phyloP scores from a whole-genome alignment of 2,888 invertebrate genomes.

The Galerucella pusilla region DNA sequence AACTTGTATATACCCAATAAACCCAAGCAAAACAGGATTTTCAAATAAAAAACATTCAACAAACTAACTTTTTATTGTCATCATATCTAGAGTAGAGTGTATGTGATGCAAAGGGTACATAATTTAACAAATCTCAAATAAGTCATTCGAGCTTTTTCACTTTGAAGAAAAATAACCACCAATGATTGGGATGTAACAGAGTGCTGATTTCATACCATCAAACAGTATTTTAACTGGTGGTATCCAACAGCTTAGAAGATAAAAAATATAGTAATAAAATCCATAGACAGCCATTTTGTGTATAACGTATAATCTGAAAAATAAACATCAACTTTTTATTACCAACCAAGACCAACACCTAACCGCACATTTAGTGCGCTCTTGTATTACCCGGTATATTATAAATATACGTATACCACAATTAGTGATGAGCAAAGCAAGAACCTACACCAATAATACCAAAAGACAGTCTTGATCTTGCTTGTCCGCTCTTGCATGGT shows the following conservation, averaged over 20 bases:
- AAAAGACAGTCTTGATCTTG: no score
- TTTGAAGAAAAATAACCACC: constrained; percentile 26
- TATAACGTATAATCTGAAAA: constrained; percentile 69
- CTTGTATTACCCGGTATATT: no score
- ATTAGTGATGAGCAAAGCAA: no score
- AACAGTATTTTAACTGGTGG: constrained; percentile 45
- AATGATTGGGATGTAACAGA: constrained; percentile 40
- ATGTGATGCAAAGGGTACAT: neutral
- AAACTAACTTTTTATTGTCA: neutral
- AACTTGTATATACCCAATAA: no score
- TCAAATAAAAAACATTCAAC: no score
- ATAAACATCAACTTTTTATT: constrained; percentile 37
- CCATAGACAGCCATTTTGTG: constrained; percentile 67
- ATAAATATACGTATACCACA: no score
- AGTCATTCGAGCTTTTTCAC: neutral
- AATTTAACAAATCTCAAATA: no score
- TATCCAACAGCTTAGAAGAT: constrained; percentile 46
- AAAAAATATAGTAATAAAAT: constrained; percentile 61
- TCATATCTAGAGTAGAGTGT: no score
- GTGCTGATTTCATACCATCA: constrained; percentile 39
- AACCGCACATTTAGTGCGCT: no score
- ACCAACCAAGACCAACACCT: neutral
- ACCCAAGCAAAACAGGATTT: no score
- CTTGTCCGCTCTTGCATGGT: no score
- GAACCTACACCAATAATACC: no score